Evolutionary conservation across 2,888 invertebrate genomes (phyloP).

Genomic region (Pheosia gnoma): DNA sequence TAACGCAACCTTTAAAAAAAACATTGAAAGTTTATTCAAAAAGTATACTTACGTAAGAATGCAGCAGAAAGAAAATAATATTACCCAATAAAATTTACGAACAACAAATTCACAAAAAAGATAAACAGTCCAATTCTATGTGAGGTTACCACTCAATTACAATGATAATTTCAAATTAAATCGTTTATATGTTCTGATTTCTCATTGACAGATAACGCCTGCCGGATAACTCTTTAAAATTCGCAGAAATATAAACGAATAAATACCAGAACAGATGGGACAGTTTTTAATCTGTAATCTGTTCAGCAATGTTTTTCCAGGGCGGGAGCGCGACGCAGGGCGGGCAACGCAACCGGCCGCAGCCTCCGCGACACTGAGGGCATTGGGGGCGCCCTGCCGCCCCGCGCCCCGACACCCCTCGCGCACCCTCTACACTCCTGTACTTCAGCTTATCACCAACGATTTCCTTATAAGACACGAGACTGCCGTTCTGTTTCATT

Average conservation of each 20-base stretch:
- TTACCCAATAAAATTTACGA: background rate
- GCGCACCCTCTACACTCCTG: slow-evolving; percentile 61
- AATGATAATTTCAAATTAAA: slow-evolving; percentile 33
- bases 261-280: slow-evolving; percentile 31
- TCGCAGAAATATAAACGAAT: slow-evolving; percentile 16
- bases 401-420: slow-evolving; percentile 40
- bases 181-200: background rate
- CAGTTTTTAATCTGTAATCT: slow-evolving; percentile 41
- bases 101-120: slow-evolving; percentile 43
- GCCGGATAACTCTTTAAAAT: background rate
- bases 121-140: slow-evolving; percentile 48
- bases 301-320: slow-evolving; percentile 61
- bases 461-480: slow-evolving; percentile 63
- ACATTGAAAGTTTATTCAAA: background rate
- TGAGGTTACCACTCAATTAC: slow-evolving; percentile 48
- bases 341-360: slow-evolving; percentile 72
- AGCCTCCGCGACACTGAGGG: slow-evolving; percentile 83
- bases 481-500: slow-evolving; percentile 41
- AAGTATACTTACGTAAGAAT: slow-evolving; percentile 55
- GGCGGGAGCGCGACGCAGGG: slow-evolving; percentile 55
- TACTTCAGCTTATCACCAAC: slow-evolving; percentile 67
- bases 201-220: background rate
- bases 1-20: too few relatives aligned
- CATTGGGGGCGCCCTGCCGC: slow-evolving; percentile 41
- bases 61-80: slow-evolving; percentile 17